Percentiles rank a stretch among this genome's conserved stretches.
Conservation (phyloP, 2,888 invertebrate genomes). For the Polymixis flavicincta region DNA sequence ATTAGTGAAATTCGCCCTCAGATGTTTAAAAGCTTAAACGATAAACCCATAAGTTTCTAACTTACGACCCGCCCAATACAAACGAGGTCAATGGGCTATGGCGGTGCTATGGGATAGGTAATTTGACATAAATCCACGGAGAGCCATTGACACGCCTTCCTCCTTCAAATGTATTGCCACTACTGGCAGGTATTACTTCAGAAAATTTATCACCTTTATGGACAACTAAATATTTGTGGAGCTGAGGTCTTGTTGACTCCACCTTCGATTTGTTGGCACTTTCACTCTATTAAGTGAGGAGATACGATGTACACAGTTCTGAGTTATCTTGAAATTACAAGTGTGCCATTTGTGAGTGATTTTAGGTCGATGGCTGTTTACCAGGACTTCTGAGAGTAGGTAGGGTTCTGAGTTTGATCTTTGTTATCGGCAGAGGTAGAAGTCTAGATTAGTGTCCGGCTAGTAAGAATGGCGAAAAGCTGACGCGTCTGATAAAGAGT, state of each 20-base stretch:
- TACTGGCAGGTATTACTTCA: conserved; percentile 76
- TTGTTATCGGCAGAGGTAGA: background rate
- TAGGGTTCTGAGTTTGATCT: background rate
- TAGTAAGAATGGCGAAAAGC: background rate
- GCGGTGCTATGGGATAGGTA: conserved; percentile 81
- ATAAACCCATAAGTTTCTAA: conserved; percentile 31
- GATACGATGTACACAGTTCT: background rate
- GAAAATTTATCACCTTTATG: conserved; percentile 76
- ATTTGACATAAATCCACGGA: conserved; percentile 86
- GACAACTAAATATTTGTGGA: conserved; percentile 62
- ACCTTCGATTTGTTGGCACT: conserved; percentile 19
- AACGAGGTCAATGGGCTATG: conserved; percentile 83
- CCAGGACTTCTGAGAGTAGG: background rate
- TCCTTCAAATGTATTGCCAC: conserved; percentile 78
- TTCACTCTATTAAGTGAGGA: conserved; percentile 1
- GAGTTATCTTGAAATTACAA: background rate
- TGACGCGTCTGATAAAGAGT: background rate
- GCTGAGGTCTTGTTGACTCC: conserved; percentile 18
- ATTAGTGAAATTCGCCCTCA: no score
- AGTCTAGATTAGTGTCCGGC: background rate
- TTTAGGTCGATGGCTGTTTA: background rate
- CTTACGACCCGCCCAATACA: conserved; percentile 61
- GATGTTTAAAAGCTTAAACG: background rate
- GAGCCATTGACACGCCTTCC: conserved; percentile 81
- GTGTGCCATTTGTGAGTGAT: background rate